phyloP scores from a whole-genome alignment of 2,113 vertebrate genomes.

The Coptodon bakossiorum region DNA sequence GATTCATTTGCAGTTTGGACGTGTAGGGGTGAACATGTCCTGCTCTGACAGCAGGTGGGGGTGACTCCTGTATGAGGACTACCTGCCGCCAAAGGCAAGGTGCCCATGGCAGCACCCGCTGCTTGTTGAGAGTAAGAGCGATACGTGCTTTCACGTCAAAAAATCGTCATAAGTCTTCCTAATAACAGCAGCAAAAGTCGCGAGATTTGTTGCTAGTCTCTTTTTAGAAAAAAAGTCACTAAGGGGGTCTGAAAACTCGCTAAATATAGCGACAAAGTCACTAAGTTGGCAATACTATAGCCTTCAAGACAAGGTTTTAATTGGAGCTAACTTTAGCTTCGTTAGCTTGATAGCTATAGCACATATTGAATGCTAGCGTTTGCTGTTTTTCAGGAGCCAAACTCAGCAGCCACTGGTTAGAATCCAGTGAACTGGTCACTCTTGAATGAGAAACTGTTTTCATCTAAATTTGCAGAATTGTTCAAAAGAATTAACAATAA shows the following conservation, averaged over 20 bases:
- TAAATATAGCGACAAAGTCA: background rate
- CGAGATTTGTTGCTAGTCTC: background rate
- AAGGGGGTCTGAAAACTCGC: background rate
- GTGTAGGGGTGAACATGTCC: background rate
- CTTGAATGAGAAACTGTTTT: background rate
- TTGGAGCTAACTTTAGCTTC: background rate
- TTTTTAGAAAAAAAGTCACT: background rate
- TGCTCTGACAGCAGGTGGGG: background rate
- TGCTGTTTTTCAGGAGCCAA: background rate
- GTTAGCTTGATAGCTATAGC: background rate
- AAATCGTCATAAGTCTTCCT: background rate
- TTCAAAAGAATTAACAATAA: background rate
- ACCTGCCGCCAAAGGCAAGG: background rate
- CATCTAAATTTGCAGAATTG: background rate
- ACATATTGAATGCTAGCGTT: background rate
- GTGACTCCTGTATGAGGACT: background rate
- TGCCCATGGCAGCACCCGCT: background rate
- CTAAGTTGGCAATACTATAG: background rate
- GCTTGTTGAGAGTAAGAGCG: background rate
- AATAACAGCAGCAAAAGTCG: background rate
- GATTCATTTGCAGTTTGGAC: background rate
- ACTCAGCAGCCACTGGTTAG: background rate
- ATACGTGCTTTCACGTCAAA: background rate
- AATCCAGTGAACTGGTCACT: background rate
- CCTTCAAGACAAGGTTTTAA: background rate